These are phyloP conservation scores for Antechinus flavipes DNA, from an alignment of 2,113 vertebrate genomes.

Conservation along the genomic window DNA sequence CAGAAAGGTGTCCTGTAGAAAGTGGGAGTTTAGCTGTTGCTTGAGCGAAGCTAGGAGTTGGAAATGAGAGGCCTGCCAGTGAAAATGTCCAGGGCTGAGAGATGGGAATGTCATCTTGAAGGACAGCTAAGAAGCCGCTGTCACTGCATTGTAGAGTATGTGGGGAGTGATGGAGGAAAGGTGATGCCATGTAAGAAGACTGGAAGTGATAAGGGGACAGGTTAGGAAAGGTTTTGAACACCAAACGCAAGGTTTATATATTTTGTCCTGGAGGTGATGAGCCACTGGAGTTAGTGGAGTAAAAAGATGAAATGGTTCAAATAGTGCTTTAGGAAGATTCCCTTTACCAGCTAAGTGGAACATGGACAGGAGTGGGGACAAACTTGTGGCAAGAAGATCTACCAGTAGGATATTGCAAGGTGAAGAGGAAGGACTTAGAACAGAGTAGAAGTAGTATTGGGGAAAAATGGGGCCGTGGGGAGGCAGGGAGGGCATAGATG, in stretches of 20 bases:
- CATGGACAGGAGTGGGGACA: not conserved
- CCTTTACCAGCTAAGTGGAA: not conserved
- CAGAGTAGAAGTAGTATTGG: too few species aligned
- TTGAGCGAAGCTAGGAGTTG: not conserved
- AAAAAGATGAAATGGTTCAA: not conserved
- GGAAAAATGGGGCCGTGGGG: too few species aligned
- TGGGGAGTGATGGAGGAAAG: too few species aligned
- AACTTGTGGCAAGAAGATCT: not conserved
- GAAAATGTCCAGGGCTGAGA: not conserved
- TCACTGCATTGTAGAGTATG: not conserved
- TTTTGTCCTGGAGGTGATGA: not conserved
- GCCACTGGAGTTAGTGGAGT: not conserved
- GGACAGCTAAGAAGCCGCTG: not conserved
- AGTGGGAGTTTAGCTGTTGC: not conserved
- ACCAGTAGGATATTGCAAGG: not conserved
- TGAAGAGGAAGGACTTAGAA: too few species aligned
- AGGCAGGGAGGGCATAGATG: too few species aligned
- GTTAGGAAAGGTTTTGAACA: too few species aligned
- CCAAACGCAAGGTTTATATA: not conserved
- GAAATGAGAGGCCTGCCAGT: not conserved
- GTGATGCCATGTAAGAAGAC: too few species aligned
- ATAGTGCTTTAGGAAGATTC: not conserved
- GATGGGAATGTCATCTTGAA: not conserved
- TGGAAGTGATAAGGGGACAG: too few species aligned
- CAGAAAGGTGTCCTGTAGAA: not conserved